Conservation (phyloP, 2,113 vertebrate genomes). For the Todiramphus saurophagus region DNA sequence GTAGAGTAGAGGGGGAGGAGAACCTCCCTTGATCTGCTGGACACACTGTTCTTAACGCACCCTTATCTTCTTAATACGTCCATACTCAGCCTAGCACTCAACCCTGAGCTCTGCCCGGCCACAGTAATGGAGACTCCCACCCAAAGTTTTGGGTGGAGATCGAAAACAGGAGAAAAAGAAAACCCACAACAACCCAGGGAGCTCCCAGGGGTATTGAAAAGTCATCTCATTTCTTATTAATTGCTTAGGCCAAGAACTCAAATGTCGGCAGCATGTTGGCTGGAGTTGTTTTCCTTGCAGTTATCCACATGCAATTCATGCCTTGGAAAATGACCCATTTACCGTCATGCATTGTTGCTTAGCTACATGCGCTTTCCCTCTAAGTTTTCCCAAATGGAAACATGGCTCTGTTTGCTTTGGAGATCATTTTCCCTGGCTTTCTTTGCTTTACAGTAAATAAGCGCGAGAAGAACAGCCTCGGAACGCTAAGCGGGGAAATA, state of each 20-base stretch:
- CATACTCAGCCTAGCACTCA: background rate
- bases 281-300: conserved; percentile 50
- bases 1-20: too few species aligned
- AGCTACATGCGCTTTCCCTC: conserved; percentile 40
- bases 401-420: conserved; percentile 69
- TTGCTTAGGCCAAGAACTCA: conserved; percentile 27
- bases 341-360: conserved; percentile 67
- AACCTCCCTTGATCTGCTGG: too few species aligned
- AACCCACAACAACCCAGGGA: background rate
- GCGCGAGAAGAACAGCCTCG: conserved; percentile 25
- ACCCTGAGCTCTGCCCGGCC: background rate
- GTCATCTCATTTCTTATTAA: conserved; percentile 36
- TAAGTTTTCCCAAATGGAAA: conserved; percentile 72
- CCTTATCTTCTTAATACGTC: background rate
- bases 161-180: background rate
- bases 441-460: conserved; percentile 57
- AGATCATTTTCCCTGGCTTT: conserved; percentile 61
- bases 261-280: background rate
- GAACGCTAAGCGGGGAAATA: background rate
- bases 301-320: conserved; percentile 60
- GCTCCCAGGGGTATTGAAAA: background rate
- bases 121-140: background rate
- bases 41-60: too few species aligned
- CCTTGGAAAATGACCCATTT: conserved; percentile 67
- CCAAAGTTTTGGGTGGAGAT: background rate